Evolutionary conservation across 1,140 invertebrate species (phyloP).

Genomic region (Sitobion miscanthi): DNA sequence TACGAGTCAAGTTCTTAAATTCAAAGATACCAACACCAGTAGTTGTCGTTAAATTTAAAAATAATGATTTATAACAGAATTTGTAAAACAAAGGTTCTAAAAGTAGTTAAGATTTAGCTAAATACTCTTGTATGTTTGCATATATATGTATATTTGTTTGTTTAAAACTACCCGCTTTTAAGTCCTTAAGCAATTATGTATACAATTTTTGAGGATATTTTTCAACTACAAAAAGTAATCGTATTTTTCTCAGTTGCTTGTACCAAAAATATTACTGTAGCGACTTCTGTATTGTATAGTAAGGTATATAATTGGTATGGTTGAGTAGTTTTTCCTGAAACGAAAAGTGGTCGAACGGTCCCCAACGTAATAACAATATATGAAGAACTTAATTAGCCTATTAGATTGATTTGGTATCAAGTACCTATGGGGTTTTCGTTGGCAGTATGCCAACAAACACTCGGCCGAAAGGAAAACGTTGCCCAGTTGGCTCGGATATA

Average conservation of each 20-base stretch:
- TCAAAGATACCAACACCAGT: neutral
- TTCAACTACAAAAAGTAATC: neutral
- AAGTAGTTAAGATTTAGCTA: no score
- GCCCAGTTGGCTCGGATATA: constrained; percentile 26
- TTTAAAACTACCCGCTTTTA: neutral
- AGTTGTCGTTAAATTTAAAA: neutral
- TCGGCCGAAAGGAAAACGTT: neutral
- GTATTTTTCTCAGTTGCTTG: neutral
- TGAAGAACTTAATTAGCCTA: constrained; percentile 38
- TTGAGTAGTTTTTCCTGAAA: neutral
- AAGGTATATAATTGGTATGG: neutral
- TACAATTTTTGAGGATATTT: neutral
- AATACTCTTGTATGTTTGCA: no score
- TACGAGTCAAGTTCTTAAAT: no score
- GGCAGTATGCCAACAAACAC: neutral
- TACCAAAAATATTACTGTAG: neutral
- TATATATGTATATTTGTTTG: neutral
- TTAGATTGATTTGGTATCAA: constrained; percentile 49
- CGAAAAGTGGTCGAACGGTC: neutral
- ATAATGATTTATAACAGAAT: neutral
- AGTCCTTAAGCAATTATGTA: neutral
- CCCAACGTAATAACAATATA: neutral
- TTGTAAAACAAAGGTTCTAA: neutral
- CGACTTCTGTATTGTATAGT: neutral
- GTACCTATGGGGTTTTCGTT: constrained; percentile 21